Evolutionary conservation across 2,888 invertebrate genomes (phyloP).

Genomic region (Lordiphosa fenestrarum): DNA sequence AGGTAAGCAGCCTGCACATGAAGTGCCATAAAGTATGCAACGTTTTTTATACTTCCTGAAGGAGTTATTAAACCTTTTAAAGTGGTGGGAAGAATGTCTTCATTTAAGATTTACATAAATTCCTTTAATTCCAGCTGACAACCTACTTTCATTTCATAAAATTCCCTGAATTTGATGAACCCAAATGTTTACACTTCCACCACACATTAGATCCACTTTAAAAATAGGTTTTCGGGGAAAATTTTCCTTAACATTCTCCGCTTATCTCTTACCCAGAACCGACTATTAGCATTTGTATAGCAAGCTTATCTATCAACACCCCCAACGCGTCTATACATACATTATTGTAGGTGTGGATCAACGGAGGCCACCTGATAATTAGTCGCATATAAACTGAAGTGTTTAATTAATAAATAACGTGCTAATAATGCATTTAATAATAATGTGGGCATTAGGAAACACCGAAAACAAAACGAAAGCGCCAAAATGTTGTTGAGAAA

Average conservation of each 20-base stretch:
- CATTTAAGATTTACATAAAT: too few species aligned
- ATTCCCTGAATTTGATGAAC: too few species aligned
- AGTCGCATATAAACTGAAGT: constrained; percentile 57
- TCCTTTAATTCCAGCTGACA: too few species aligned
- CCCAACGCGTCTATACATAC: constrained; percentile 8
- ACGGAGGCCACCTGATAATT: constrained; percentile 44
- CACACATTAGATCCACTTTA: constrained; percentile 10
- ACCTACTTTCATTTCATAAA: too few species aligned
- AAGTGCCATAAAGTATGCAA: too few species aligned
- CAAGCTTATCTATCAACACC: constrained; percentile 44
- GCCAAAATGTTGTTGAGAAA: constrained; percentile 16
- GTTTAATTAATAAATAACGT: constrained; percentile 74
- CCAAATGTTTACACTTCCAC: constrained; percentile 4
- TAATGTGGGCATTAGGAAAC: constrained; percentile 2
- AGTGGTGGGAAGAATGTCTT: too few species aligned
- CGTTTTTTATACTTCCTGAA: too few species aligned
- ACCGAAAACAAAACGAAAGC: constrained; percentile 7
- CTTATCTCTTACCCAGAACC: constrained; percentile 32
- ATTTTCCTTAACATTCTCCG: constrained; percentile 22
- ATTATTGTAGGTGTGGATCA: not conserved
- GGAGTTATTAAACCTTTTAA: too few species aligned
- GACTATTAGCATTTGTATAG: constrained; percentile 26
- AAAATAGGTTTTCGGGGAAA: constrained; percentile 23
- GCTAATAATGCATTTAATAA: constrained; percentile 64
- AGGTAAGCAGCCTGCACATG: too few species aligned